Evolutionary conservation across 2,797 vertebrate genomes (phyloP).

Genomic region (Peromyscus aztecus): DNA sequence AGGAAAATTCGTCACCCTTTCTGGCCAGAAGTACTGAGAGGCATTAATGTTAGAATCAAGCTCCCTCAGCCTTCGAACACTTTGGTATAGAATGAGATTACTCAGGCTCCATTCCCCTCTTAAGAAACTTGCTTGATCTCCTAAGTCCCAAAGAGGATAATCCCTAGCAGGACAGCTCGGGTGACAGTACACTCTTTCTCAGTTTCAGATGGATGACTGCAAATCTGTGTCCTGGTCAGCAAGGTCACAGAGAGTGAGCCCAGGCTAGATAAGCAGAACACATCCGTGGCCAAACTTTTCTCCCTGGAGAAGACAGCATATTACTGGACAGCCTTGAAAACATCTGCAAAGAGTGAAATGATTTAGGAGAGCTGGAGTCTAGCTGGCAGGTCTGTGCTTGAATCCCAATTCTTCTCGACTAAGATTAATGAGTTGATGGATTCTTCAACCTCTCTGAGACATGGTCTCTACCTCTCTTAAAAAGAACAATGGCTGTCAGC

Average conservation of each 20-base stretch:
- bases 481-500: not conserved
- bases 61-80: slow-evolving; percentile 21
- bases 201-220: not conserved
- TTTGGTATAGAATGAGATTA: not conserved
- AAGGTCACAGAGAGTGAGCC: not conserved
- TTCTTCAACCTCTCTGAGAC: not conserved
- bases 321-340: not conserved
- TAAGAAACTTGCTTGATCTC: slow-evolving; percentile 8
- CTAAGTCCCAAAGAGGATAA: slow-evolving; percentile 25
- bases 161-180: slow-evolving; percentile 19
- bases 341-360: not conserved
- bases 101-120: not conserved
- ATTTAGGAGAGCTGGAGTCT: not conserved
- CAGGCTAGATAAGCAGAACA: not conserved
- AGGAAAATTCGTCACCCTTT: not conserved
- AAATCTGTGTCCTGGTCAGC: not conserved
- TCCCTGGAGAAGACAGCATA: not conserved
- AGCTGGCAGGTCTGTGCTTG: not conserved
- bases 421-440: not conserved
- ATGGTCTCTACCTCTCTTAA: not conserved
- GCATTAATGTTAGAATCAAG: slow-evolving; percentile 36
- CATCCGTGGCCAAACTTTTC: not conserved
- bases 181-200: not conserved
- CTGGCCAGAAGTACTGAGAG: slow-evolving; percentile 3
- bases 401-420: not conserved